Percentiles rank a stretch among this genome's conserved stretches.
Evolutionary conservation across 2,888 invertebrate genomes (phyloP).

Genomic region (Stratiomys singularior): DNA sequence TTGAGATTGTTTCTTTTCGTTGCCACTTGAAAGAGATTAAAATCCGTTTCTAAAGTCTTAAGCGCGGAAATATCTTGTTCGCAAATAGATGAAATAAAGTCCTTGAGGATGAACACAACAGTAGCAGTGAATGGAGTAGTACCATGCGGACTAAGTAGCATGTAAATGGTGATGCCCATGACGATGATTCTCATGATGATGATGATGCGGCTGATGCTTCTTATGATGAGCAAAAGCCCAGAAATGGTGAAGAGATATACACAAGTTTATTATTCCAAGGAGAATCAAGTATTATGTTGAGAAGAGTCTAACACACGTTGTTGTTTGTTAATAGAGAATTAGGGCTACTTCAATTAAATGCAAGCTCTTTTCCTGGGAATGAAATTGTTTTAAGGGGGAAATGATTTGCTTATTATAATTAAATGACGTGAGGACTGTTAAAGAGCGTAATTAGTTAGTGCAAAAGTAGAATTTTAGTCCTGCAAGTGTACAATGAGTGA

Average conservation of each 20-base stretch:
- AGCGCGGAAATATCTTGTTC: slow-evolving; percentile 49
- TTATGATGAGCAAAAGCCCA: slow-evolving; percentile 22
- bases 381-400: background rate
- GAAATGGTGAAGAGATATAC: slow-evolving; percentile 27
- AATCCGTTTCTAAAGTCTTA: slow-evolving; percentile 48
- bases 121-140: background rate
- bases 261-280: slow-evolving; percentile 40
- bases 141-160: too few relatives aligned
- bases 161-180: slow-evolving; percentile 35
- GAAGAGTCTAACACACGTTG: background rate
- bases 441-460: too few relatives aligned
- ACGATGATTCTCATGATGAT: slow-evolving; percentile 42
- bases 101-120: slow-evolving; percentile 21
- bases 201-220: slow-evolving; percentile 34
- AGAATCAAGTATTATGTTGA: slow-evolving; percentile 42
- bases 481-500: too few relatives aligned
- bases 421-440: too few relatives aligned
- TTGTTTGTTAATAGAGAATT: slow-evolving; percentile 12
- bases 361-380: background rate
- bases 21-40: slow-evolving; percentile 51
- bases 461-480: too few relatives aligned
- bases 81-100: slow-evolving; percentile 49
- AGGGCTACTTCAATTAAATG: background rate
- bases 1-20: slow-evolving; percentile 51
- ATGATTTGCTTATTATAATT: background rate